Conservation (phyloP, 2,113 vertebrate genomes). For the Myotis lucifugus region DNA sequence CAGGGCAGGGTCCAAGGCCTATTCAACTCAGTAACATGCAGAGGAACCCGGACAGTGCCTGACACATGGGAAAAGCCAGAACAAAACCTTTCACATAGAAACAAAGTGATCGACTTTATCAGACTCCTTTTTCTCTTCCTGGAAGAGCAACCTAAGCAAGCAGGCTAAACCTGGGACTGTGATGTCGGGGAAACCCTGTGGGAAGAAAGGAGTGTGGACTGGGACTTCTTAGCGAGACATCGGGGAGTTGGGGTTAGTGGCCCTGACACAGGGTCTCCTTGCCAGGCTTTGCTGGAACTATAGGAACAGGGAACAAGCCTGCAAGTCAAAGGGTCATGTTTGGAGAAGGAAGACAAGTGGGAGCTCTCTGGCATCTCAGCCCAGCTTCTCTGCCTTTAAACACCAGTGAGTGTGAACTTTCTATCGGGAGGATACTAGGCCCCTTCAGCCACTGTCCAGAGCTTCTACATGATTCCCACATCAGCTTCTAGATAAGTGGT, state of each 20-base stretch:
- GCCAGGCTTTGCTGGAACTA: not conserved
- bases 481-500: not conserved
- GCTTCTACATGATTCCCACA: not conserved
- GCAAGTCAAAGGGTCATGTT: not conserved
- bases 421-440: not conserved
- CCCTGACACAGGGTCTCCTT: not conserved
- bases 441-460: not conserved
- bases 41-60: not conserved
- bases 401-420: not conserved
- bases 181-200: not conserved
- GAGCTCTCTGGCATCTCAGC: not conserved
- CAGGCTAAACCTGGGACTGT: not conserved
- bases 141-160: not conserved
- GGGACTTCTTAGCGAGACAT: not conserved
- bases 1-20: not conserved
- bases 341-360: not conserved
- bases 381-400: not conserved
- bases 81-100: not conserved
- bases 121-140: not conserved
- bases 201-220: not conserved
- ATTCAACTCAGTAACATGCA: not conserved
- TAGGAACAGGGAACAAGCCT: not conserved
- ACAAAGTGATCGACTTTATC: not conserved
- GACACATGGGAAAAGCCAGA: not conserved
- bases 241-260: not conserved